A percentile compares a stretch with the other conserved stretches of the same genome.
Evolutionary conservation across 2,113 vertebrate species (phyloP).

Genomic region (Poeciliopsis turrubarensis): DNA sequence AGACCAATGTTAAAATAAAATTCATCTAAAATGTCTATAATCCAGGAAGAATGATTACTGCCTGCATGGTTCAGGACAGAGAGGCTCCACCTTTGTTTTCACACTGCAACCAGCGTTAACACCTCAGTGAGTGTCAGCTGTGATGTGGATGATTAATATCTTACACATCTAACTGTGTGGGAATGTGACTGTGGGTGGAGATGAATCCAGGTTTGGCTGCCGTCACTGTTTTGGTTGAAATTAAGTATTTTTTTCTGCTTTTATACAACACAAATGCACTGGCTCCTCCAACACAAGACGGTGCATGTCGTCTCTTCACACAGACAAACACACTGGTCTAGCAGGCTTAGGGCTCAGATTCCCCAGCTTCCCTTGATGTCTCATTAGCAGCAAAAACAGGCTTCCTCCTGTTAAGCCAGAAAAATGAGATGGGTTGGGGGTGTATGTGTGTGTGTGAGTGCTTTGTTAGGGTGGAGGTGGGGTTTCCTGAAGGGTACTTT

Average conservation of each 20-base stretch:
- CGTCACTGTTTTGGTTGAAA: slow-evolving; percentile 7
- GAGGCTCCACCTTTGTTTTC: slow-evolving; percentile 10
- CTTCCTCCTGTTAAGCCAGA: slow-evolving; percentile 55
- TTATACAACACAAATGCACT: neutral
- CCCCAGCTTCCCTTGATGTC: slow-evolving; percentile 58
- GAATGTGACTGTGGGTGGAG: slow-evolving; percentile 3
- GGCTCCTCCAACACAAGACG: neutral
- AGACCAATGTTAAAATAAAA: neutral
- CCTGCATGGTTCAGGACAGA: neutral
- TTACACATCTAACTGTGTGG: slow-evolving; percentile 23
- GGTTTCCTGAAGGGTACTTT: slow-evolving; percentile 33
- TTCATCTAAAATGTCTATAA: neutral
- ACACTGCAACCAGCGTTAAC: slow-evolving; percentile 16
- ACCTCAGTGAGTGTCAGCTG: slow-evolving; percentile 25
- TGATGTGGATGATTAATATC: slow-evolving; percentile 29
- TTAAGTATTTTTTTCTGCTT: neutral
- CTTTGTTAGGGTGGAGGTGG: slow-evolving; percentile 3
- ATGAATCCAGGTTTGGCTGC: slow-evolving; percentile 5
- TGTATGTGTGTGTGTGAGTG: neutral
- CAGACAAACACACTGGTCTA: slow-evolving; percentile 22
- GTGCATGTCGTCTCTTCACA: slow-evolving; percentile 23
- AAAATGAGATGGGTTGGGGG: slow-evolving; percentile 10
- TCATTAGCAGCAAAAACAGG: slow-evolving; percentile 64
- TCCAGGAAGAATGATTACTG: neutral
- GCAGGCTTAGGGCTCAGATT: slow-evolving; percentile 40